Conservation (phyloP, 1,140 invertebrate species). For the Drosophila saltans region DNA sequence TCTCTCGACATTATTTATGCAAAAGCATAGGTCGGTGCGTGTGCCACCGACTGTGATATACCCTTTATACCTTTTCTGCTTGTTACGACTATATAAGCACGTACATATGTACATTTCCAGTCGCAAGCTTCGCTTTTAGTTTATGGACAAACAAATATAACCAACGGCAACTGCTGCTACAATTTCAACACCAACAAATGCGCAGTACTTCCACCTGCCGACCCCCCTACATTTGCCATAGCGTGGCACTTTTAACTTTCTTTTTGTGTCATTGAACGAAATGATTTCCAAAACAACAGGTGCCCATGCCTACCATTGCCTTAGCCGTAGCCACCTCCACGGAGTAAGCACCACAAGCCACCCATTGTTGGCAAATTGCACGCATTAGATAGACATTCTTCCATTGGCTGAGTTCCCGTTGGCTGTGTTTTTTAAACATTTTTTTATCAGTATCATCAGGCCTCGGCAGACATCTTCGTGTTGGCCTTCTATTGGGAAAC, state of each 20-base stretch:
- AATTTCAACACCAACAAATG: constrained; percentile 50
- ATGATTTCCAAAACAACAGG: constrained; percentile 65
- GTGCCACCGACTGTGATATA: not conserved
- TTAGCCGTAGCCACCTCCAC: constrained; percentile 7
- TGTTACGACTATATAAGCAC: too few species aligned
- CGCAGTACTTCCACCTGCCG: constrained; percentile 21
- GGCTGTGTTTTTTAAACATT: constrained; percentile 32
- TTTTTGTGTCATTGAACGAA: constrained; percentile 73
- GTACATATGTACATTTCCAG: too few species aligned
- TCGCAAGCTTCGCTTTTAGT: constrained; percentile 13
- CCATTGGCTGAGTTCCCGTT: constrained; percentile 54
- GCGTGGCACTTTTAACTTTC: constrained; percentile 64
- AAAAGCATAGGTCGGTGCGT: constrained; percentile 2
- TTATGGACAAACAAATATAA: constrained; percentile 34
- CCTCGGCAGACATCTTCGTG: constrained; percentile 36
- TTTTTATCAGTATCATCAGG: constrained; percentile 46
- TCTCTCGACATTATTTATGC: constrained; percentile 49
- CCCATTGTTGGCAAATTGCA: constrained; percentile 67
- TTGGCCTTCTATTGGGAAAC: constrained; percentile 72
- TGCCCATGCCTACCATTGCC: constrained; percentile 31
- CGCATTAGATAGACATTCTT: constrained; percentile 62
- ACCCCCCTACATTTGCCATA: constrained; percentile 13
- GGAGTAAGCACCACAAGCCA: not conserved
- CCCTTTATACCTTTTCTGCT: not conserved
- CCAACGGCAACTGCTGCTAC: constrained; percentile 54